phyloP scores from a whole-genome alignment of 2,113 vertebrate species.

The Alosa alosa region DNA sequence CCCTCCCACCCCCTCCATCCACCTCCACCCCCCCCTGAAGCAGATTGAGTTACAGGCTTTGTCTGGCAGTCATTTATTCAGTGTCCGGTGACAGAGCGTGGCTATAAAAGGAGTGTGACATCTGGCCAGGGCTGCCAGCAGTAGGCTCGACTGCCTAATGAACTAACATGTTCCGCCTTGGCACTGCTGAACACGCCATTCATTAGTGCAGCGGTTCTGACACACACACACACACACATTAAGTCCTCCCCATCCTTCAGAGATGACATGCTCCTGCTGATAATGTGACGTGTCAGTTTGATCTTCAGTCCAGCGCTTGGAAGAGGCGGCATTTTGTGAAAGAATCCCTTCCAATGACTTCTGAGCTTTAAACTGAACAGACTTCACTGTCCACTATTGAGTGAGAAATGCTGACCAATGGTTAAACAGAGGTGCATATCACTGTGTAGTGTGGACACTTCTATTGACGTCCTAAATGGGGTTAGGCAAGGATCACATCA shows the following conservation, averaged over 20 bases:
- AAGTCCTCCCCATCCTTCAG: conserved; percentile 49
- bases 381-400: background rate
- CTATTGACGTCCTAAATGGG: background rate
- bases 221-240: background rate
- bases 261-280: conserved; percentile 53
- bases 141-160: conserved; percentile 61
- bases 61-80: conserved; percentile 34
- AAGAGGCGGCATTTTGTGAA: conserved; percentile 16
- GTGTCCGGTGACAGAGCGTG: conserved; percentile 32
- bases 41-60: conserved; percentile 39
- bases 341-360: background rate
- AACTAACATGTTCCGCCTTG: conserved; percentile 64
- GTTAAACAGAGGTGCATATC: background rate
- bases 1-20: background rate
- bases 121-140: conserved; percentile 56
- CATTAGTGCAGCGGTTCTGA: conserved; percentile 54
- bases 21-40: conserved; percentile 24
- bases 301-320: conserved; percentile 26
- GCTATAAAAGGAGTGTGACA: conserved; percentile 62
- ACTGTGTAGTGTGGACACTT: background rate
- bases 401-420: background rate
- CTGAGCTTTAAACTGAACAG: background rate
- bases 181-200: conserved; percentile 62
- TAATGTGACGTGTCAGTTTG: conserved; percentile 14
- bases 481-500: too few species aligned